Conservation (phyloP, 2,797 vertebrate genomes). For the Propithecus perrieri region DNA sequence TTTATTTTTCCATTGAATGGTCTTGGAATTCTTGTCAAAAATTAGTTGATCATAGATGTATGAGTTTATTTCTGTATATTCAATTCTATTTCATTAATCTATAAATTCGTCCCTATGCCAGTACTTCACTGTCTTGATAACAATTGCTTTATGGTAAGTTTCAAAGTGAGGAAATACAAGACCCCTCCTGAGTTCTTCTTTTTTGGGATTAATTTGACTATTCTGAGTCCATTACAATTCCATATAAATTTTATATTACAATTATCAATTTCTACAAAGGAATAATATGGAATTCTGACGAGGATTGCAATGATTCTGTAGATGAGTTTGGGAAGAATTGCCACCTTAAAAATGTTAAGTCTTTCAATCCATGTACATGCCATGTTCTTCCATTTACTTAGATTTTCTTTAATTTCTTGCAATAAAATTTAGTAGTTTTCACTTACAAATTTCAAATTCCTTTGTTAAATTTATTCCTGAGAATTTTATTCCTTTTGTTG, state of each 20-base stretch:
- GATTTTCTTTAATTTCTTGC: not conserved
- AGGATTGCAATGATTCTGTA: not conserved
- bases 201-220: not conserved
- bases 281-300: not conserved
- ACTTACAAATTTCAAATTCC: not conserved
- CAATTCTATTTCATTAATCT: not conserved
- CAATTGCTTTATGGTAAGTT: not conserved
- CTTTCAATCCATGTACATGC: not conserved
- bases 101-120: not conserved
- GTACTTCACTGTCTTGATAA: not conserved
- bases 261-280: not conserved
- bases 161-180: not conserved
- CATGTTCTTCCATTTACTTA: not conserved
- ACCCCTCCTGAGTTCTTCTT: not conserved
- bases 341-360: not conserved
- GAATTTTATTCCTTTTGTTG: not conserved
- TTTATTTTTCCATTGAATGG: not conserved
- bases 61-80: not conserved
- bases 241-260: not conserved
- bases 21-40: not conserved
- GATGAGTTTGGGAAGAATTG: not conserved
- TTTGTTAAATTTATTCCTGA: not conserved
- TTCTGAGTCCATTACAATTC: not conserved
- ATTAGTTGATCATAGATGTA: not conserved
- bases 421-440: not conserved